These are phyloP conservation scores for Siniperca knerii DNA, from an alignment of 2,113 vertebrate species.

Conservation along the genomic window DNA sequence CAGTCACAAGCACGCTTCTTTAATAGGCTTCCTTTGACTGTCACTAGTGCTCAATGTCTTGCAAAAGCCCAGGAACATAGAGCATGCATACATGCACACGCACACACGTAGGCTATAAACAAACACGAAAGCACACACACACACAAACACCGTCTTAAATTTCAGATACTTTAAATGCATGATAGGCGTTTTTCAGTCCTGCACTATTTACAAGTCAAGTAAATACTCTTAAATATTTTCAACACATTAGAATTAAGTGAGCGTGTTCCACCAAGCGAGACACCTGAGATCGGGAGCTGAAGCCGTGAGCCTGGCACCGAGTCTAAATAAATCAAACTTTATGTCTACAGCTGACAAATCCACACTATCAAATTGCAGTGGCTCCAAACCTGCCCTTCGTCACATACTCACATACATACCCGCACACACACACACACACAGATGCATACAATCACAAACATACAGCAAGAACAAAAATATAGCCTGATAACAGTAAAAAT, in stretches of 20 bases:
- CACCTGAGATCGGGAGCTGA: constrained; percentile 65
- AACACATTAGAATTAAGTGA: constrained; percentile 61
- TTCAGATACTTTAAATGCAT: constrained; percentile 41
- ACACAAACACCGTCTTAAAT: constrained; percentile 15
- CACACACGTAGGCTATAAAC: not conserved
- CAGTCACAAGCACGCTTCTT: constrained; percentile 56
- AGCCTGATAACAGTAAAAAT: not conserved
- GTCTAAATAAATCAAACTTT: constrained; percentile 79
- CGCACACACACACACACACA: not conserved
- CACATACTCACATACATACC: constrained; percentile 20
- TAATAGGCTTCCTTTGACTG: constrained; percentile 68
- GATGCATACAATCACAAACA: not conserved
- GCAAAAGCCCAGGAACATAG: constrained; percentile 28
- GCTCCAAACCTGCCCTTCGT: constrained; percentile 53
- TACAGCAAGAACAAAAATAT: not conserved
- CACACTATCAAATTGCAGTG: constrained; percentile 63
- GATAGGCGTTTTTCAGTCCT: constrained; percentile 36
- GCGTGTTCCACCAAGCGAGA: constrained; percentile 48
- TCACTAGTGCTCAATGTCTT: constrained; percentile 58
- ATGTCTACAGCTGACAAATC: constrained; percentile 72
- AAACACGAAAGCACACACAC: not conserved
- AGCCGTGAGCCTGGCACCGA: constrained; percentile 54
- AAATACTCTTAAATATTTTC: constrained; percentile 72
- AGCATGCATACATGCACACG: not conserved
- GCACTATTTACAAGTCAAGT: constrained; percentile 59